These are phyloP conservation scores for Fringilla coelebs DNA, from an alignment of 2,797 vertebrate genomes.

Conservation along the genomic window DNA sequence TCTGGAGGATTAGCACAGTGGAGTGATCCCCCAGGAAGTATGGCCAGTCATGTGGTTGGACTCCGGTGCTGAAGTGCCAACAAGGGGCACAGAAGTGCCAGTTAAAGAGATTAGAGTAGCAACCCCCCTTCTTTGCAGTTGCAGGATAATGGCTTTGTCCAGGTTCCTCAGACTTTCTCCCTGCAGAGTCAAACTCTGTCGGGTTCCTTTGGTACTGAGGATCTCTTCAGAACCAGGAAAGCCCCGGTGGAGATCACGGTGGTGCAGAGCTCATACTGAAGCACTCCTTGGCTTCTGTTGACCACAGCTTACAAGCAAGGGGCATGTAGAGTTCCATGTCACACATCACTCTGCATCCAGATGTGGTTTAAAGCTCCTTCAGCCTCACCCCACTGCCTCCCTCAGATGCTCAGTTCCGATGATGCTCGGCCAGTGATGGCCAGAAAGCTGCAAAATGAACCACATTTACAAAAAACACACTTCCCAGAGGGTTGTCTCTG, in stretches of 20 bases:
- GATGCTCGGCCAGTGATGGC: background rate
- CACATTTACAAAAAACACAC: background rate
- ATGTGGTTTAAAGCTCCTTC: background rate
- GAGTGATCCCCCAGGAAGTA: background rate
- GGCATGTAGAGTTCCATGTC: rapidly evolving
- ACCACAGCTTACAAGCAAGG: background rate
- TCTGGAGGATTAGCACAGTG: constrained; percentile 25
- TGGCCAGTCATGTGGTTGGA: constrained; percentile 48
- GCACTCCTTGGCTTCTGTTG: background rate
- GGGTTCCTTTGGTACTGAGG: background rate
- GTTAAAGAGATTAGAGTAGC: background rate
- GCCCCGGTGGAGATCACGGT: rapidly evolving
- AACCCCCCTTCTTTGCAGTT: background rate
- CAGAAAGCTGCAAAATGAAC: background rate
- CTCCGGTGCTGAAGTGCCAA: background rate
- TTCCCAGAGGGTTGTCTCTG: background rate
- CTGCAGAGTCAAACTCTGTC: background rate
- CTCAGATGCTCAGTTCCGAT: background rate
- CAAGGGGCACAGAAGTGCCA: background rate
- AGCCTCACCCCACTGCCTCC: background rate
- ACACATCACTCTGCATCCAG: background rate
- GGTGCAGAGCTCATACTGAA: background rate
- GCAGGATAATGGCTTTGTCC: background rate
- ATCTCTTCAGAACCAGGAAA: background rate
- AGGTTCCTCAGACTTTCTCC: background rate